Conservation (phyloP, 2,888 invertebrate species). For the Netelia inedita region DNA sequence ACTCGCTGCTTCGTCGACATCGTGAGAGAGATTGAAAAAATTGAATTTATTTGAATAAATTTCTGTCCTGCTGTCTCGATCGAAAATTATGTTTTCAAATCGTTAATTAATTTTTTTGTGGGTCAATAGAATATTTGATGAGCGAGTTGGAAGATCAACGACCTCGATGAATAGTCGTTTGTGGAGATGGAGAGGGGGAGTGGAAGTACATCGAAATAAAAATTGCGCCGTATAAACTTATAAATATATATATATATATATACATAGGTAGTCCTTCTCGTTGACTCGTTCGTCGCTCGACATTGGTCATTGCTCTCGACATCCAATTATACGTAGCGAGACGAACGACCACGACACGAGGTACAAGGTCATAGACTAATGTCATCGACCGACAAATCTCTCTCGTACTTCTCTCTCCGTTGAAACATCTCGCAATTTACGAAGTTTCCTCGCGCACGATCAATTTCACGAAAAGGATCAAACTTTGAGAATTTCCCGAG, state of each 20-base stretch:
- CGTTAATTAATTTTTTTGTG: no score
- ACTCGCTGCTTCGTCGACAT: no score
- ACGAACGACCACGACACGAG: slow-evolving; percentile 65
- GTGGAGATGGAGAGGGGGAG: neutral
- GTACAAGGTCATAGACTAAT: slow-evolving; percentile 68
- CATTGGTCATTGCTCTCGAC: slow-evolving; percentile 70
- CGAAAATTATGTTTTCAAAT: no score
- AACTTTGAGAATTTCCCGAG: neutral
- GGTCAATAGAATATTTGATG: no score
- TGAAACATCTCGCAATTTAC: neutral
- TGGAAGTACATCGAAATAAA: slow-evolving; percentile 27
- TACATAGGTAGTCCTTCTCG: slow-evolving; percentile 17
- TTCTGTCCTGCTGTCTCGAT: no score
- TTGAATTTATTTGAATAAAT: no score
- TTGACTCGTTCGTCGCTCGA: slow-evolving; percentile 49
- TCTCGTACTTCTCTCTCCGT: slow-evolving; percentile 35
- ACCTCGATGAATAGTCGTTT: neutral
- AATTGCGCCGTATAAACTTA: neutral
- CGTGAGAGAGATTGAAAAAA: no score
- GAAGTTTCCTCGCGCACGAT: slow-evolving; percentile 21
- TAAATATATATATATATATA: neutral
- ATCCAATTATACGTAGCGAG: slow-evolving; percentile 67
- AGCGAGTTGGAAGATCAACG: no score
- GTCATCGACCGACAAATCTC: slow-evolving; percentile 71
- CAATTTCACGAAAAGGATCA: neutral